phyloP scores from a whole-genome alignment of 1,140 invertebrate species.

The Magallana angulata region DNA sequence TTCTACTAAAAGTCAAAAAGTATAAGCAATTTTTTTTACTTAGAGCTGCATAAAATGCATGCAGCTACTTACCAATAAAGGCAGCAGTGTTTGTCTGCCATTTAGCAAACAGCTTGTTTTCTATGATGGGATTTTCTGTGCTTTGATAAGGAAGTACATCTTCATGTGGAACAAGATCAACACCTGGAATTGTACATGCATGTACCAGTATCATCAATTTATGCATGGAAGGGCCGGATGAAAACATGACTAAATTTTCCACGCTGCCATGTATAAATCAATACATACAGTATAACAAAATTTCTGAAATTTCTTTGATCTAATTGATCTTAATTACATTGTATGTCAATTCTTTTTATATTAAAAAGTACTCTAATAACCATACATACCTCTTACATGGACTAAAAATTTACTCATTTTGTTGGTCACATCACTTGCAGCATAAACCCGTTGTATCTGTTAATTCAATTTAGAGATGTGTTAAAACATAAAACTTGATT shows the following conservation, averaged over 20 bases:
- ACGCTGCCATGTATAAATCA: not conserved
- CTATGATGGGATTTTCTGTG: slow-evolving; percentile 23
- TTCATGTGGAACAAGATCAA: slow-evolving; percentile 2
- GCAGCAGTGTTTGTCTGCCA: slow-evolving; percentile 4
- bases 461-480: too few species aligned
- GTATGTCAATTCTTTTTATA: too few species aligned
- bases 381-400: not conserved
- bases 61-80: not conserved
- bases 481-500: too few species aligned
- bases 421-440: slow-evolving; percentile 18
- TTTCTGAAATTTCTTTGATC: too few species aligned
- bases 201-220: too few species aligned
- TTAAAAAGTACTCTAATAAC: too few species aligned
- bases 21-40: too few species aligned
- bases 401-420: slow-evolving; percentile 36
- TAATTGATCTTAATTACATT: too few species aligned
- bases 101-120: slow-evolving; percentile 16
- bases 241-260: not conserved
- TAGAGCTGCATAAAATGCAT: too few species aligned
- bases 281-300: too few species aligned
- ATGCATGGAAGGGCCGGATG: not conserved
- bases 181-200: not conserved
- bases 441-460: not conserved
- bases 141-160: slow-evolving; percentile 5
- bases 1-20: too few species aligned